These are phyloP conservation scores for Sicus ferrugineus DNA, from an alignment of 2,888 invertebrate species.

Conservation along the genomic window DNA sequence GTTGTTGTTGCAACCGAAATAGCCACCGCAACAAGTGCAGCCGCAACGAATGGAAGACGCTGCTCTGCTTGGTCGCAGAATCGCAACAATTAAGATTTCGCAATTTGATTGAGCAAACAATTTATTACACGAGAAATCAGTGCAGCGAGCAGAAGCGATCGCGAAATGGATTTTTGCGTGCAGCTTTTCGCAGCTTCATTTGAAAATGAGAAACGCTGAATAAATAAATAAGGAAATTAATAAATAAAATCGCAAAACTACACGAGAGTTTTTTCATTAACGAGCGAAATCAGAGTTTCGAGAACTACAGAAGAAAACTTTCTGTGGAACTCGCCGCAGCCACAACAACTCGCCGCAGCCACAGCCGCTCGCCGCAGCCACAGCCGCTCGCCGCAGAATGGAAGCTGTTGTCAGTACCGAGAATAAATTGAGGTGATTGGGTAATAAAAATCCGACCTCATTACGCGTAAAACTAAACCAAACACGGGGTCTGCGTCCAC, in stretches of 20 bases:
- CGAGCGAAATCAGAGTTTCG: too few species aligned
- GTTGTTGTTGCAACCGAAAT: slow-evolving; percentile 1
- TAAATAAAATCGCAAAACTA: too few species aligned
- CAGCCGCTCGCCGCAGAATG: too few species aligned
- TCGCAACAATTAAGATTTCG: slow-evolving; percentile 47
- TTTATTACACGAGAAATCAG: slow-evolving; percentile 25
- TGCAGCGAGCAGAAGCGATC: too few species aligned
- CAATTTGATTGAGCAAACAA: slow-evolving; percentile 42
- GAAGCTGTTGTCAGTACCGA: slow-evolving; percentile 47
- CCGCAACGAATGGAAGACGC: slow-evolving; percentile 41
- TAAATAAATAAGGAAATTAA: neutral
- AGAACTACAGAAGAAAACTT: too few species aligned
- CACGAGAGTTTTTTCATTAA: too few species aligned
- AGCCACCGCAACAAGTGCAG: slow-evolving; percentile 37
- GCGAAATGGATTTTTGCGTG: too few species aligned
- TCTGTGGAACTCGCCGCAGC: too few species aligned
- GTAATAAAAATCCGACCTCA: slow-evolving; percentile 58
- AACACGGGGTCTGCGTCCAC: neutral
- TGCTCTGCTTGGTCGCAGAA: slow-evolving; percentile 40
- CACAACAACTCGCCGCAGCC: neutral
- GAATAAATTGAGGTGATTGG: slow-evolving; percentile 61
- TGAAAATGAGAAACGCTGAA: slow-evolving; percentile 12
- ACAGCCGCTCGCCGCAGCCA: slow-evolving; percentile 21
- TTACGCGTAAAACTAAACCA: slow-evolving; percentile 39
- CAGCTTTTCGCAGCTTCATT: too few species aligned